Conservation (phyloP, 2,113 vertebrate genomes). For the Orthonyx spaldingii region DNA sequence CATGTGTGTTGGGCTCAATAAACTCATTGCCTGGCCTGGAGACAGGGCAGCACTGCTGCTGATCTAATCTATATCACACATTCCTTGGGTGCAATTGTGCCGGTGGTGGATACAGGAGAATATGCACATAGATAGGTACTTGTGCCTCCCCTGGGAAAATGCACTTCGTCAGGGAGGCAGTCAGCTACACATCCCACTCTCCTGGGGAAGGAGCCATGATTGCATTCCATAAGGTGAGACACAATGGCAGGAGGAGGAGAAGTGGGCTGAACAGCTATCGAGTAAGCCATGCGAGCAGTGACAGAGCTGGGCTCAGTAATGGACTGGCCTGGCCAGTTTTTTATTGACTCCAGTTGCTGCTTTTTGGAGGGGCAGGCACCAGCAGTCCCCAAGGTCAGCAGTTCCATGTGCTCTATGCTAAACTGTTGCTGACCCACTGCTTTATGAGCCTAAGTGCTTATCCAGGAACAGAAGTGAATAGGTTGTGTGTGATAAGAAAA, state of each 20-base stretch:
- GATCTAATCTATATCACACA: neutral
- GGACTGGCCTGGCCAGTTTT: slow-evolving; percentile 66
- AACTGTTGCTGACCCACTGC: slow-evolving; percentile 80
- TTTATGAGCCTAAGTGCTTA: slow-evolving; percentile 81
- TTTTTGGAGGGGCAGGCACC: slow-evolving; percentile 68
- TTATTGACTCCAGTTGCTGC: slow-evolving; percentile 78
- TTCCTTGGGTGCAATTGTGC: neutral
- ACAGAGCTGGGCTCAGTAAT: slow-evolving; percentile 40
- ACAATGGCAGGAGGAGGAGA: neutral
- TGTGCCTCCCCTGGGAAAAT: neutral
- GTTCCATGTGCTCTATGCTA: slow-evolving; percentile 73
- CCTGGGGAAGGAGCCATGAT: neutral
- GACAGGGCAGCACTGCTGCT: slow-evolving; percentile 44
- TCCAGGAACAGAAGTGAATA: slow-evolving; percentile 83
- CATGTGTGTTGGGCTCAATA: slow-evolving; percentile 77
- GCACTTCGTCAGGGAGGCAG: neutral
- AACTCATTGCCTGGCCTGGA: slow-evolving; percentile 60
- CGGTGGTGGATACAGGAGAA: fast-evolving
- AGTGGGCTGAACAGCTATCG: neutral
- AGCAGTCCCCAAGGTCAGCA: slow-evolving; percentile 68
- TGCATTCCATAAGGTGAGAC: neutral
- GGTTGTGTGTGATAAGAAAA: slow-evolving; percentile 85
- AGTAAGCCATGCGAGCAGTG: slow-evolving; percentile 28
- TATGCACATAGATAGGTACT: neutral
- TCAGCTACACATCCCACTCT: neutral